A percentile compares a stretch with the other conserved stretches of the same genome.
phyloP scores from a whole-genome alignment of 1,140 invertebrate species.

The Trichomalopsis sarcophagae region DNA sequence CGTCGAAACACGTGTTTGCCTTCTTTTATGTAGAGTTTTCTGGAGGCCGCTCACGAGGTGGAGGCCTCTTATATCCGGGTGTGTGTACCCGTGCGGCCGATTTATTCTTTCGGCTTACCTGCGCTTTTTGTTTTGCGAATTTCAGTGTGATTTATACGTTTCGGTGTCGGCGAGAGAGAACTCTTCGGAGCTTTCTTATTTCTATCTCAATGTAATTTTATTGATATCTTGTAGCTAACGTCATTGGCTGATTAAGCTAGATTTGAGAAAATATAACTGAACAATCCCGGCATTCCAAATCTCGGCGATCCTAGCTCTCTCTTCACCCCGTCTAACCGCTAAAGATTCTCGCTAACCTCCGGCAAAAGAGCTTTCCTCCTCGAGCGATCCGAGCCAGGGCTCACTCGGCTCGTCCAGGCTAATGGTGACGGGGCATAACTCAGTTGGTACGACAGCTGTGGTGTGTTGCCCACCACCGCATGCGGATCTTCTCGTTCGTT shows the following conservation, averaged over 20 bases:
- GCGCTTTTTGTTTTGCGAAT: not conserved
- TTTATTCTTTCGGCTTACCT: not conserved
- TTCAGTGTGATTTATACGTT: not conserved
- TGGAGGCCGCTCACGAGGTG: not conserved
- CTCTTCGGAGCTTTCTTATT: too few species aligned
- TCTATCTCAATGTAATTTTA: too few species aligned
- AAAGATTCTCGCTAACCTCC: not conserved
- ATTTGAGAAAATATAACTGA: too few species aligned
- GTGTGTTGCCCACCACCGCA: not conserved
- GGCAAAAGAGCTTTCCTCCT: not conserved
- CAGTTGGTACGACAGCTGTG: not conserved
- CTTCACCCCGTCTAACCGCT: not conserved
- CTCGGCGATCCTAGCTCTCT: too few species aligned
- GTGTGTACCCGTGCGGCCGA: not conserved
- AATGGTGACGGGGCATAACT: constrained; percentile 39
- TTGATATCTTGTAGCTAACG: too few species aligned
- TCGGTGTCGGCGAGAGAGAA: too few species aligned
- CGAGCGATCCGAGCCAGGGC: constrained; percentile 13
- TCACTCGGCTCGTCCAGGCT: constrained; percentile 6
- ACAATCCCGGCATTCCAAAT: too few species aligned
- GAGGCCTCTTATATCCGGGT: not conserved
- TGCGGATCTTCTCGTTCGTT: constrained; percentile 14
- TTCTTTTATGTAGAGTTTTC: constrained; percentile 1
- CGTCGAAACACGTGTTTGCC: constrained; percentile 26
- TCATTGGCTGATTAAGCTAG: too few species aligned